Conservation (phyloP, 2,797 vertebrate species). For the Acomys russatus region DNA sequence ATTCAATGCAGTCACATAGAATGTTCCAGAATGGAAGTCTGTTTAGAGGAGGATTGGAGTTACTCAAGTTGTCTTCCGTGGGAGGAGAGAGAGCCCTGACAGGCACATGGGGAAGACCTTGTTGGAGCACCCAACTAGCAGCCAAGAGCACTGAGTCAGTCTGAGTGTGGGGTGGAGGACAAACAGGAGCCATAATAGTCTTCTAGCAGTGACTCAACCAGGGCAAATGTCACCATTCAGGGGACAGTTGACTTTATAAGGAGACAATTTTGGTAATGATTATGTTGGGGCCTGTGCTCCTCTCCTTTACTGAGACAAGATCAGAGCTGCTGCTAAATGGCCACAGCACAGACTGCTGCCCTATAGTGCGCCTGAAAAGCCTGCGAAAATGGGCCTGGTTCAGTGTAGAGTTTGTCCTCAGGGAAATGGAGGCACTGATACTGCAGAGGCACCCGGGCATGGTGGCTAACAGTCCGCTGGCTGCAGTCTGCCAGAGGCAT, state of each 20-base stretch:
- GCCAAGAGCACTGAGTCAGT: neutral
- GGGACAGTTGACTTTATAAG: neutral
- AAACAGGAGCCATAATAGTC: neutral
- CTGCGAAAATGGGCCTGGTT: no score
- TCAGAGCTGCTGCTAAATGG: neutral
- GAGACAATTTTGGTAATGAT: neutral
- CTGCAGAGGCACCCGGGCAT: accelerated
- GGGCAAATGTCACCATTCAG: neutral
- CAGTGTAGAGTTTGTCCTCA: neutral
- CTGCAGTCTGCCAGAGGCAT: neutral
- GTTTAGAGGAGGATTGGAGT: neutral
- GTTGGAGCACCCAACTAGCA: neutral
- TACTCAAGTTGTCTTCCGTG: neutral
- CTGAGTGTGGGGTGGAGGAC: neutral
- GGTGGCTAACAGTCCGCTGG: neutral
- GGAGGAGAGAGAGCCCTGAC: neutral
- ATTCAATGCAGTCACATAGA: neutral
- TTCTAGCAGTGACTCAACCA: neutral
- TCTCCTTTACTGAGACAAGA: neutral
- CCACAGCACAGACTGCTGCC: accelerated
- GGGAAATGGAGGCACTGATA: neutral
- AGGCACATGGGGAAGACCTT: neutral
- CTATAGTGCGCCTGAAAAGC: neutral
- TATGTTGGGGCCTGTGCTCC: neutral
- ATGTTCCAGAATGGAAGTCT: neutral